Evolutionary conservation across 2,797 vertebrate genomes (phyloP).

Genomic region (Phoebastria nigripes): DNA sequence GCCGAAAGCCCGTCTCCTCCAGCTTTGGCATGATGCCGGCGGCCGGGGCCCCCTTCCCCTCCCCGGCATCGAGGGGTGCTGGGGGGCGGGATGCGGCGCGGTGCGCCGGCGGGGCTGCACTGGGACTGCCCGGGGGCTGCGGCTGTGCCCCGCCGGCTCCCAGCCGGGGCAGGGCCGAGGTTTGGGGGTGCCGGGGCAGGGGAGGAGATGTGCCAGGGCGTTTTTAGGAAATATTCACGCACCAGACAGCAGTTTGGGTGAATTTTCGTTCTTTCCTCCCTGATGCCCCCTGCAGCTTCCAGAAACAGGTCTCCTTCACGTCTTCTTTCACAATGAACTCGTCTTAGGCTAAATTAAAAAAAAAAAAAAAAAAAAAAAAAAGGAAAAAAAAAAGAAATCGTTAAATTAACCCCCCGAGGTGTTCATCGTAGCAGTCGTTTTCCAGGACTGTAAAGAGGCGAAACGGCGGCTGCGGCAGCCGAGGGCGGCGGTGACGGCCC

Average conservation of each 20-base stretch:
- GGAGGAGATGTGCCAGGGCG: not conserved
- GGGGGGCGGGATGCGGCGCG: not conserved
- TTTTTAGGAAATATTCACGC: not conserved
- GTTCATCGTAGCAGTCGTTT: not conserved
- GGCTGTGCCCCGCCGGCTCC: not conserved
- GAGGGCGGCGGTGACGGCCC: not conserved
- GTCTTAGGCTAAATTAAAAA: not conserved
- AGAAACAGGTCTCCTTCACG: not conserved
- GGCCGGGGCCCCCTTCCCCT: not conserved
- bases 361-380: not conserved
- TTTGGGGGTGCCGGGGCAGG: no score
- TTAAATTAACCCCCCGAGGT: not conserved
- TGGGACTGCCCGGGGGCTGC: not conserved
- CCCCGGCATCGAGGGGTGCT: not conserved
- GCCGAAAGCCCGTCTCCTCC: not conserved
- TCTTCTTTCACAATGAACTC: not conserved
- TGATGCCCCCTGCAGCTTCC: not conserved
- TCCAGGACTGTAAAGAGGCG: not conserved
- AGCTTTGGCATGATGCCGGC: no score
- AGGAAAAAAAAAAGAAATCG: rapidly evolving
- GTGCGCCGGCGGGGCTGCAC: not conserved
- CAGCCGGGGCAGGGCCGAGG: not conserved
- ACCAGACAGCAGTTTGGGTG: not conserved
- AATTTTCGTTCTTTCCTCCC: not conserved
- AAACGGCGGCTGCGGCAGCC: not conserved